Percentiles rank a stretch among this genome's conserved stretches.
phyloP scores from a whole-genome alignment of 2,888 invertebrate species.

The Andrena dorsata region DNA sequence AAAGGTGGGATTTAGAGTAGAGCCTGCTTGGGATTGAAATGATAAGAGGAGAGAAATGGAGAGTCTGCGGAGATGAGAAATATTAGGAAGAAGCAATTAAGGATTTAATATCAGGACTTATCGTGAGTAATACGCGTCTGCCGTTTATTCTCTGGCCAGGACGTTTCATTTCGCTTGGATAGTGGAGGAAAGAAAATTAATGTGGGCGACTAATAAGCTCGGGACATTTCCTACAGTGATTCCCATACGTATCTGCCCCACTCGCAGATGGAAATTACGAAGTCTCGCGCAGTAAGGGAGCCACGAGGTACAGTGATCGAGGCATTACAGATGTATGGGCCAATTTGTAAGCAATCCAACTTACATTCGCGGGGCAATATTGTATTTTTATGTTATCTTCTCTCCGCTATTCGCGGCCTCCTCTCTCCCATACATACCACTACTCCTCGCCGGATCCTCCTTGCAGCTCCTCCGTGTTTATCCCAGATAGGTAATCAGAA shows the following conservation, averaged over 20 bases:
- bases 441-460: constrained; percentile 1
- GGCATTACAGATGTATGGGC: constrained; percentile 84
- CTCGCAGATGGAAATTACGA: constrained; percentile 78
- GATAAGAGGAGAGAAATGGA: neutral
- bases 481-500: constrained; percentile 12
- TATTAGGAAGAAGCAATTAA: constrained; percentile 19
- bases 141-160: constrained; percentile 20
- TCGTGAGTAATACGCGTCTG: constrained; percentile 45
- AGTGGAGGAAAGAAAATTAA: constrained; percentile 67
- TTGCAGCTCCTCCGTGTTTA: constrained; percentile 29
- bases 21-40: neutral
- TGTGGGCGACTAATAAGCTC: constrained; percentile 66
- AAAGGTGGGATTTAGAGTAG: neutral
- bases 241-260: constrained; percentile 64
- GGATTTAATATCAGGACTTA: constrained; percentile 34
- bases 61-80: constrained; percentile 5
- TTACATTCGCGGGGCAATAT: constrained; percentile 83
- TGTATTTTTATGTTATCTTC: constrained; percentile 82
- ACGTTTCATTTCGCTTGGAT: constrained; percentile 39
- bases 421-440: neutral
- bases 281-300: constrained; percentile 73
- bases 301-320: constrained; percentile 78
- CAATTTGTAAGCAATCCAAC: constrained; percentile 85
- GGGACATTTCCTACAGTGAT: constrained; percentile 67
- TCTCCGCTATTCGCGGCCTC: constrained; percentile 60